These are phyloP conservation scores for Eulemur coronatus DNA, from an alignment of 2,797 vertebrate genomes.

Conservation along the genomic window DNA sequence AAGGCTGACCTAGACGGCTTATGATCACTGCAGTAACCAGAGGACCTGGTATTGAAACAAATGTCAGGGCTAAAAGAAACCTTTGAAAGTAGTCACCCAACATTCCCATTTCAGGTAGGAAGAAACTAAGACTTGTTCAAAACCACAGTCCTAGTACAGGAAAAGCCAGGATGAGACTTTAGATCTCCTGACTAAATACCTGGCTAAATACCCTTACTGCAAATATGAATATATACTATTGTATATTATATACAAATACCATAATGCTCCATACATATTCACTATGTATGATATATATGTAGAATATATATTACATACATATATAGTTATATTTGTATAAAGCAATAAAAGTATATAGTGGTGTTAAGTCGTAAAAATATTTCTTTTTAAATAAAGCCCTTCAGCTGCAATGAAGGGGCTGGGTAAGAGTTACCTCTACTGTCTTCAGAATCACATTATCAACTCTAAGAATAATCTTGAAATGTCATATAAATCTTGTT, in stretches of 20 bases:
- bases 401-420: not conserved
- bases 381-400: slow-evolving; percentile 46
- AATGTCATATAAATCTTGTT: slow-evolving; percentile 2
- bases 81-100: not conserved
- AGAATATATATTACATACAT: not conserved
- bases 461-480: slow-evolving; percentile 8
- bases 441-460: slow-evolving; percentile 37
- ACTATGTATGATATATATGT: not conserved
- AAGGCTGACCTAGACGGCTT: not conserved
- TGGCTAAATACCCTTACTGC: not conserved
- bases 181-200: not conserved
- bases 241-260: not conserved
- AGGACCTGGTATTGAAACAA: not conserved
- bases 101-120: slow-evolving; percentile 2
- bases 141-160: not conserved
- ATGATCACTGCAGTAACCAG: not conserved
- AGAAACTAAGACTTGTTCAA: slow-evolving; percentile 30
- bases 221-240: not conserved
- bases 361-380: not conserved
- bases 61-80: slow-evolving; percentile 27
- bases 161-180: slow-evolving; percentile 39
- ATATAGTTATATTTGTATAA: not conserved
- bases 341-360: not conserved
- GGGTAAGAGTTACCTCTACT: not conserved
- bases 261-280: not conserved